Percentiles rank a stretch among this genome's conserved stretches.
phyloP scores from a whole-genome alignment of 2,797 vertebrate species.

The Telmatherina bonti region DNA sequence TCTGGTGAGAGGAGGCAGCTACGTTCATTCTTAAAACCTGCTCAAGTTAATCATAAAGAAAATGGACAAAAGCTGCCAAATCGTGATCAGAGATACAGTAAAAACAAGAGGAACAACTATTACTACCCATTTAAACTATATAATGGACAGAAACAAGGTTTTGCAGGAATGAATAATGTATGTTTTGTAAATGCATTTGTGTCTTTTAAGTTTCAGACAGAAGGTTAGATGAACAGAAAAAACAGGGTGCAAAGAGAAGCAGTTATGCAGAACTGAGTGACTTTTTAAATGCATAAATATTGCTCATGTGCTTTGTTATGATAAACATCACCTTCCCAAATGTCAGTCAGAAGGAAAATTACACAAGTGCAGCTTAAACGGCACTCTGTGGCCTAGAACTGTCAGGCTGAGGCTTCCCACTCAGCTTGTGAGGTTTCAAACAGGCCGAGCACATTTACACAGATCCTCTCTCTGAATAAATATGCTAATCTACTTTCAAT shows the following conservation, averaged over 20 bases:
- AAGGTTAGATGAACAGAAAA: slow-evolving; percentile 6
- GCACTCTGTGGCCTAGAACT: slow-evolving; percentile 63
- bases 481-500: slow-evolving; percentile 70
- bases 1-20: slow-evolving; percentile 50
- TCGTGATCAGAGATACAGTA: slow-evolving; percentile 20
- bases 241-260: slow-evolving; percentile 30
- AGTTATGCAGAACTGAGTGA: slow-evolving; percentile 34
- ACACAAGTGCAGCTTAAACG: slow-evolving; percentile 49
- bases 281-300: slow-evolving; percentile 49
- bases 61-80: slow-evolving; percentile 38
- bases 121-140: slow-evolving; percentile 18
- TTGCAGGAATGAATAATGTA: slow-evolving; percentile 6
- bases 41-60: slow-evolving; percentile 58
- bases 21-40: slow-evolving; percentile 50
- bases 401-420: slow-evolving; percentile 59
- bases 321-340: slow-evolving; percentile 71
- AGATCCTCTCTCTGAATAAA: slow-evolving; percentile 60
- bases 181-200: slow-evolving; percentile 26
- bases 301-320: slow-evolving; percentile 67
- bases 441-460: slow-evolving; percentile 50
- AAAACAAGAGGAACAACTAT: slow-evolving; percentile 31
- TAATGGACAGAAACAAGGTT: not conserved
- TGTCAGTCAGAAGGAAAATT: slow-evolving; percentile 50
- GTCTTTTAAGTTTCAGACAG: slow-evolving; percentile 1
- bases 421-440: slow-evolving; percentile 44